A percentile compares a stretch with the other conserved stretches of the same genome.
Evolutionary conservation across 2,113 vertebrate genomes (phyloP).

Genomic region (Passerina amoena): DNA sequence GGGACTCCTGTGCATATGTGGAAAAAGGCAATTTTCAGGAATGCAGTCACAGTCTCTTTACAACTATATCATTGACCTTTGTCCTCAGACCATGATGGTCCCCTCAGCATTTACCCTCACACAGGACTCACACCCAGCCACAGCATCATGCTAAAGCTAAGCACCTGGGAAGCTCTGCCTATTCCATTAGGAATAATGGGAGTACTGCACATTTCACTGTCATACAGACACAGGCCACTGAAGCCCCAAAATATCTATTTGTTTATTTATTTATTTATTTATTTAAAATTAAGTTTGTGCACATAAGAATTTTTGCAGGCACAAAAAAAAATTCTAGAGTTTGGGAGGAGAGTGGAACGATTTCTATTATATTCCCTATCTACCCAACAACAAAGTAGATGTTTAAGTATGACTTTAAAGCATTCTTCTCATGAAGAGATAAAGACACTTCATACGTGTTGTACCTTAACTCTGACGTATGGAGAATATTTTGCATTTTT

Average conservation of each 20-base stretch:
- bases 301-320: not conserved
- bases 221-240: not conserved
- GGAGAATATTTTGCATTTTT: constrained; percentile 27
- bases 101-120: not conserved
- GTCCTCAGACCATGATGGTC: not conserved
- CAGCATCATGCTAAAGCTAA: not conserved
- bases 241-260: not conserved
- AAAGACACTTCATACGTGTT: not conserved
- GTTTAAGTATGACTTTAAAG: not conserved
- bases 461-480: not conserved
- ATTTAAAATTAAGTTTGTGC: not conserved
- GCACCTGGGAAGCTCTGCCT: not conserved
- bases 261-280: not conserved
- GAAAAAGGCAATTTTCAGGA: not conserved
- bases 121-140: not conserved
- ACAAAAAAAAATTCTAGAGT: not conserved
- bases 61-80: not conserved
- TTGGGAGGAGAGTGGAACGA: not conserved
- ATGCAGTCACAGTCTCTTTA: not conserved
- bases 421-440: not conserved
- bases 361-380: not conserved
- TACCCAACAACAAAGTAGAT: not conserved
- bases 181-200: not conserved
- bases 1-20: not conserved
- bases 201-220: not conserved